Evolutionary conservation across 1,140 invertebrate species (phyloP), one percentile per base, ranked within the genome.

Genomic region (Drosophila albomicans): DNA sequence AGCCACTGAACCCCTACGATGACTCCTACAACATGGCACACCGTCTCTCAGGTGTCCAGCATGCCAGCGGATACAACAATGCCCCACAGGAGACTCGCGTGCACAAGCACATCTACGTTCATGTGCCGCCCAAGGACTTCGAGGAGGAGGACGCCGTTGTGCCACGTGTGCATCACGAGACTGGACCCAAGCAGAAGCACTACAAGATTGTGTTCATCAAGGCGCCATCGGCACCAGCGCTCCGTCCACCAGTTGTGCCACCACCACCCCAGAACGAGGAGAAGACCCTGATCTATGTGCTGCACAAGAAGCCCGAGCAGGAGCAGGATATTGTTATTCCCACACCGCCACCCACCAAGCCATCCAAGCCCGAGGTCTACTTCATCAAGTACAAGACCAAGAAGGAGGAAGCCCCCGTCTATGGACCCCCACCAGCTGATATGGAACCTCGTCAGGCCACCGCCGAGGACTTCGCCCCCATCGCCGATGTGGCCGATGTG

Each of bases 201-300:
- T 97, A 97, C 94, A 96, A 96, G 92, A 97, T 97, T 89, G 96
- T 97, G 89, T 97, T 97, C 95, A 97, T 97, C 92, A 97, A 97
- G 94, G 96, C 96, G 30, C 96, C 96, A 56, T 94, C 95, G 49
- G 94, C 95, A 75, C 95, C 96, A 54, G 95, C 95, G 32, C 95
- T 96, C 68, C 95, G 94, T 72, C 95, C 95, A 1, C 94, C 95
- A 49, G 57, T 92, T 52, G 90, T 32, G 95, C 95, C 96, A 78
- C 94, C 91, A 45, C 94, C 96, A 75, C 94, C 95, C 52, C 95
- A 96, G 87, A 95, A 96, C 92, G 96, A 96, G 92, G 95, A 96
- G 93, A 97, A 97, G 94, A 97, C 96, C 56, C 94, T 97, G 75
- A 96, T 97, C 93, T 97, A 97, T 94, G 96, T 97, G 49, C 93